Evolutionary conservation across 2,888 invertebrate genomes (phyloP).

Genomic region (Volucella inanis): DNA sequence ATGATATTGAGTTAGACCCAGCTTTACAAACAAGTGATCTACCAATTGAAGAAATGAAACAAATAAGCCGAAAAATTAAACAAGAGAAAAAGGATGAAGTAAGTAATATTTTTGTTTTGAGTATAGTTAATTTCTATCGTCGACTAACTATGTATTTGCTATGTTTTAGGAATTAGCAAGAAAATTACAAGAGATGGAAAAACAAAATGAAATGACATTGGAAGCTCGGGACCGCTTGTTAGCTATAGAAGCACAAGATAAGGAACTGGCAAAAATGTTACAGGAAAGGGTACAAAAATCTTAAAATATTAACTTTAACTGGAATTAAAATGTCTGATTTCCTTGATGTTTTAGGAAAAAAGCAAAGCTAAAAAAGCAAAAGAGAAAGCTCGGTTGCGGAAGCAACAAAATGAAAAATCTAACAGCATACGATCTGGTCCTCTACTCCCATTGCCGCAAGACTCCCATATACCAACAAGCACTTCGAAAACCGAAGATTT

Average conservation of each 20-base stretch:
- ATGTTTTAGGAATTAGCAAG: conserved; percentile 87
- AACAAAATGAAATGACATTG: conserved; percentile 85
- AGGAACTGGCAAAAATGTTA: conserved; percentile 89
- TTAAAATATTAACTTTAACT: neutral
- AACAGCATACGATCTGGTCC: conserved; percentile 81
- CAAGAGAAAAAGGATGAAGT: conserved; percentile 91
- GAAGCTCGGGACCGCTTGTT: conserved; percentile 85
- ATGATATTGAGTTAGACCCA: conserved; percentile 81
- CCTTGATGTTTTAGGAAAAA: conserved; percentile 84
- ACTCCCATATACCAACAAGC: conserved; percentile 76
- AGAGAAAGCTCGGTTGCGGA: conserved; percentile 87
- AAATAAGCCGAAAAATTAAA: conserved; percentile 85
- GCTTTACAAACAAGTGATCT: conserved; percentile 83
- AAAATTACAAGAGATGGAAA: conserved; percentile 90
- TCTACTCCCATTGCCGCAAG: conserved; percentile 80
- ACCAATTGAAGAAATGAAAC: conserved; percentile 84
- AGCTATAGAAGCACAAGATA: conserved; percentile 91
- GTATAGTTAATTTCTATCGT: neutral
- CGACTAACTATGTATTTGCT: neutral
- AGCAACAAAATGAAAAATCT: conserved; percentile 82
- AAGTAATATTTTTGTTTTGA: conserved; percentile 74
- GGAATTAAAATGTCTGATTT: conserved; percentile 3
- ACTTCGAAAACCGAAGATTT: conserved; percentile 68
- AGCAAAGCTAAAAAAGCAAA: conserved; percentile 88
- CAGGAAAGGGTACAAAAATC: conserved; percentile 85